Conservation (phyloP, 2,113 vertebrate species). For the Saguinus imperator region DNA sequence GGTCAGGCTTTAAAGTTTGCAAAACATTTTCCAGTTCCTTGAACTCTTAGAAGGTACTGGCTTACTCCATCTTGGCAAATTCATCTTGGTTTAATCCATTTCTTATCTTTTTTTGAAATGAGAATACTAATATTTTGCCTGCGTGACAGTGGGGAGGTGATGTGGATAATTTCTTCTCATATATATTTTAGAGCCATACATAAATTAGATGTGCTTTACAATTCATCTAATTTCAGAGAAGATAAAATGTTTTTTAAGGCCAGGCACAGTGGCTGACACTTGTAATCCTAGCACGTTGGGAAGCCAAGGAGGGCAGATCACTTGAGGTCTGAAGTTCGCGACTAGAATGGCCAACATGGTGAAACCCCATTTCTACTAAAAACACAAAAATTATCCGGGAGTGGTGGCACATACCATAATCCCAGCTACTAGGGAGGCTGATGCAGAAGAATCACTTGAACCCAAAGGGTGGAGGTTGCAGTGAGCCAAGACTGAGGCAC, state of each 20-base stretch:
- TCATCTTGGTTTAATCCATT: not conserved
- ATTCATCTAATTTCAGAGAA: slow-evolving; percentile 12
- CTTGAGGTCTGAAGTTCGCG: too few relatives aligned
- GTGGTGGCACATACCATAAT: accelerated
- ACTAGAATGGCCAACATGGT: too few relatives aligned
- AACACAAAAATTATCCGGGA: too few relatives aligned
- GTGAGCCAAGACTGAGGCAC: too few relatives aligned
- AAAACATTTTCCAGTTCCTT: not conserved
- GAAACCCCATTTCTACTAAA: too few relatives aligned
- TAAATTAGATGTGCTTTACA: not conserved
- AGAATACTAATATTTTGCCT: not conserved
- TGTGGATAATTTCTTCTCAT: not conserved
- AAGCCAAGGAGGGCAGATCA: too few relatives aligned
- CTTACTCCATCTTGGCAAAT: not conserved
- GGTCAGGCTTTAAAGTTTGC: slow-evolving; percentile 33
- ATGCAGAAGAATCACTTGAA: too few relatives aligned
- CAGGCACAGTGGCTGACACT: too few relatives aligned
- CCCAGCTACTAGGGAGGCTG: too few relatives aligned
- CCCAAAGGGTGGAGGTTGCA: too few relatives aligned
- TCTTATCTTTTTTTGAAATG: not conserved
- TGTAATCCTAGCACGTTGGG: too few relatives aligned
- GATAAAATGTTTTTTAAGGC: not conserved
- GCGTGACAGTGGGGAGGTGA: not conserved
- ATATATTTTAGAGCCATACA: not conserved
- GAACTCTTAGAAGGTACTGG: not conserved